Base-by-base conservation (phyloP, 2,888 invertebrate species). In the Petrolisthes manimaculis region DNA sequence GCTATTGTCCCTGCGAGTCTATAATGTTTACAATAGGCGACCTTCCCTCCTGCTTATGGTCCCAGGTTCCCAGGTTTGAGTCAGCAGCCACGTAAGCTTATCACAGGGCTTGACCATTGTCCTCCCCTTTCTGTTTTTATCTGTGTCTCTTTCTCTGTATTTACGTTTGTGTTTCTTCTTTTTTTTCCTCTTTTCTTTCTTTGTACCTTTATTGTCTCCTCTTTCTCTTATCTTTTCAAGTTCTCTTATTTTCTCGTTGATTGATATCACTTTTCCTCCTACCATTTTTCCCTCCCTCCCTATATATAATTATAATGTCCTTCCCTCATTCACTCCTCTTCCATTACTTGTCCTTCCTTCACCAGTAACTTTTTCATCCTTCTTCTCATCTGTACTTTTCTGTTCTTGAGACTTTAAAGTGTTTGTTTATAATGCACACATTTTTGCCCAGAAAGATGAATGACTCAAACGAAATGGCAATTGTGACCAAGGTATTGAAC, bases 181-280 rank as follows among this genome's bases (percentile, higher is more conserved):
- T 74, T 74, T 74, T 74, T 74, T 74, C 24, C n/a, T n/a, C 74
- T n/a, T 21, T 74, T 74, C 74, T 74, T 21, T n/a, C 6, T 74
- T 12, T 5, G 5, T 74, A 6, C 74, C 24, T n/a, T n/a, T 5
- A 6, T 74, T 6, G 9, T 74, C n/a, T 74, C 24, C 24, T 74
- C 24, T 74, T 74, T 74, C 18, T n/a, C n/a, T n/a, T n/a, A n/a
- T n/a, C n/a, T n/a, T n/a, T n/a, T n/a, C n/a, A n/a, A n/a, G n/a
- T 18, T 21, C 24, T n/a, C 74, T 74, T 74, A n/a, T n/a, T n/a
- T n/a, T n/a, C n/a, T n/a, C n/a, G n/a, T n/a, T n/a, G n/a, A n/a
- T n/a, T n/a, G n/a, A n/a, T n/a, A n/a, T n/a, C 14, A 14, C n/a
- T n/a, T n/a, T n/a, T n/a, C n/a, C n/a, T n/a, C n/a, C n/a, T n/a